Base-by-base conservation (phyloP, 2,113 vertebrate species). In the Paralichthys olivaceus region DNA sequence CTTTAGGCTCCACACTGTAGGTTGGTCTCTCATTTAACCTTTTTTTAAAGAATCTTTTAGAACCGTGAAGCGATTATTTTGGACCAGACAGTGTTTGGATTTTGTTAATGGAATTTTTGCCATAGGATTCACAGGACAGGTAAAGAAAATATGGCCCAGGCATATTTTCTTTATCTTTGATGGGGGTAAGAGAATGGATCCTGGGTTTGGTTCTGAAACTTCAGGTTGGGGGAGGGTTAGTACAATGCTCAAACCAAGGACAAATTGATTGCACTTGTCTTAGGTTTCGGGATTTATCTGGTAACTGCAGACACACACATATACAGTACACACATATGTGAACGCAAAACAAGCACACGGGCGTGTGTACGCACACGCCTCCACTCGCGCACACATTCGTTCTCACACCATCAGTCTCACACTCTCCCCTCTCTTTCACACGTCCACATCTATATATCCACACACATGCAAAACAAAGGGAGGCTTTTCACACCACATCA, bases 151-250 rank as follows among this genome's bases (percentile, higher is more conserved):
- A 91, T 87, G 92, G 92, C 77, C 85, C 69, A 69, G 58, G 93
- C 90, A 95, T 91, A 93, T 92, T 94, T 95, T 96, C 94, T 95
- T 94, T 93, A 85, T 92, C 90, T 94, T 92, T 94, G 92, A 94
- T 94, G 93, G 90, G 96, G 95, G 95, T 96, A 96, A 97, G 95
- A 97, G 96, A 96, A 98, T 97, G 96, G 90, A 86, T 94, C 85
- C 59, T 89, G 79, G 85, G 90, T 93, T 93, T 91, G 86, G 87
- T 90, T 93, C 68, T 45, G 89, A 89, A 87, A 90, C 83, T 92
- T 94, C 84, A 92, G 91, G 92, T 94, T 90, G 86, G 89, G 88
- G 49, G 63, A 89, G 91, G 93, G 95, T 96, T 95, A 94, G 94
- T 96, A 96, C 90, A 95, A 94, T 93, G 93, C 92, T 94, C 92